Base-by-base conservation (phyloP, 2,113 vertebrate species). In the Zosterops lateralis region DNA sequence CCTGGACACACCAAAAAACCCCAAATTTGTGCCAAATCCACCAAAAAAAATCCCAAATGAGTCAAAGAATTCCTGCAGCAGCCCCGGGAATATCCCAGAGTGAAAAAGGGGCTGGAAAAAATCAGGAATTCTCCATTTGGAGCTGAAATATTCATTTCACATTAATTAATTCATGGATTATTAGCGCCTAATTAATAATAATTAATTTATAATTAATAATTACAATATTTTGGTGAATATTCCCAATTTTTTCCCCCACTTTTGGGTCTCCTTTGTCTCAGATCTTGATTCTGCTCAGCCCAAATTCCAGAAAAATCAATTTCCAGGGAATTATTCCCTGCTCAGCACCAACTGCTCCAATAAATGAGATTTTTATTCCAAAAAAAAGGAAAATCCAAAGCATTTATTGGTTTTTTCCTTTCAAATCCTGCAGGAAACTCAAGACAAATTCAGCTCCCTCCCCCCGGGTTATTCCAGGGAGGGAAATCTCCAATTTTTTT, bases 401-500 rank as follows among this genome's bases (percentile, higher is more conserved):
- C 6, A 3, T 1, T 18, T 21, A 5, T 19, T 64, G 22, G 16
- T 1, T 16, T 82, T 50, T n/a, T 29, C 22, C 74, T 25, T 81
- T 44, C n/a, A 17, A 88, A 44, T 34, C 6, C 36, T 0, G 7
- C 70, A 58, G 48, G n/a, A 29, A 62, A 26, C 11, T 38, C 38
- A 4, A 38, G 10, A 38, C 10, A 38, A 38, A 38, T 38, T 38
- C 38, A 34, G 86, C 47, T 75, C 11, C 34, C 14, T 47, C 29
- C 61, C 32, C 40, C 0, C 4, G 4, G 3, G 10, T 34, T 3
- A 34, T 34, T 29, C 24, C 16, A 26, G 32, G 18, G 48, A 3
- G 13, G 25, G 7, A 74, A 61, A 31, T 0, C n/a, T 58, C 4
- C 17, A 1, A 0, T 4, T 6, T 1, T 17, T 21, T 6, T 34